These are phyloP conservation scores for Saxicola maurus DNA, from an alignment of 2,797 vertebrate species.

Conservation along the genomic window DNA sequence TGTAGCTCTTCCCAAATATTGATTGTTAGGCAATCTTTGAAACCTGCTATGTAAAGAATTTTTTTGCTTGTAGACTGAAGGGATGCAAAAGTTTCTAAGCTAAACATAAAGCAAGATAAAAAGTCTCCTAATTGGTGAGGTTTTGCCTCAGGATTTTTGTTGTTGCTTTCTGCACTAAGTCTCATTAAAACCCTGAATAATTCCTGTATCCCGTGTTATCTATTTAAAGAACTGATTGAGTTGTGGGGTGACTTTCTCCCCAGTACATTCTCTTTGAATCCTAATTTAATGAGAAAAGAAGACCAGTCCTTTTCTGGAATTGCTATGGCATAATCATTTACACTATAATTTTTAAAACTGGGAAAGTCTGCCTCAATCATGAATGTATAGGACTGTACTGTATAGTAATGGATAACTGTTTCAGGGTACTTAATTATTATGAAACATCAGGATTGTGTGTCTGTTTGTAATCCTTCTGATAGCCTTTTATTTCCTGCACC, in stretches of 20 bases:
- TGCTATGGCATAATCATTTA: background rate
- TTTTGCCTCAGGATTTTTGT: constrained; percentile 27
- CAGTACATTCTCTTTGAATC: background rate
- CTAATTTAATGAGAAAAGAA: background rate
- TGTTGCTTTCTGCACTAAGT: constrained; percentile 16
- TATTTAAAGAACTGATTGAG: constrained; percentile 1
- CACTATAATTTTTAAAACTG: background rate
- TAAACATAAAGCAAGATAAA: constrained; percentile 41
- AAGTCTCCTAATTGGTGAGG: constrained; percentile 37
- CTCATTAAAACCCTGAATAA: constrained; percentile 27
- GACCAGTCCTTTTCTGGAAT: background rate
- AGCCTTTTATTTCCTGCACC: background rate
- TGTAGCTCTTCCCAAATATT: constrained; percentile 61
- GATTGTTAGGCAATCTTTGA: constrained; percentile 58
- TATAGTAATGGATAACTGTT: background rate
- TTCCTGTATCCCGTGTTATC: background rate
- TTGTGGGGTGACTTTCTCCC: background rate
- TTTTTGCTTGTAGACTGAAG: constrained; percentile 37
- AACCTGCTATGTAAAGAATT: constrained; percentile 53
- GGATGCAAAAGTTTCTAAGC: constrained; percentile 28
- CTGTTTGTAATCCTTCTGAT: background rate
- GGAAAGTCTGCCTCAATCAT: background rate
- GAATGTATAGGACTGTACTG: too few species aligned
- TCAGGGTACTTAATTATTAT: background rate
- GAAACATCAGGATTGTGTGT: background rate